Evolutionary conservation across 2,797 vertebrate species (phyloP), one percentile per base, ranked within the genome.

Genomic region (Gymnothorax reevesii): DNA sequence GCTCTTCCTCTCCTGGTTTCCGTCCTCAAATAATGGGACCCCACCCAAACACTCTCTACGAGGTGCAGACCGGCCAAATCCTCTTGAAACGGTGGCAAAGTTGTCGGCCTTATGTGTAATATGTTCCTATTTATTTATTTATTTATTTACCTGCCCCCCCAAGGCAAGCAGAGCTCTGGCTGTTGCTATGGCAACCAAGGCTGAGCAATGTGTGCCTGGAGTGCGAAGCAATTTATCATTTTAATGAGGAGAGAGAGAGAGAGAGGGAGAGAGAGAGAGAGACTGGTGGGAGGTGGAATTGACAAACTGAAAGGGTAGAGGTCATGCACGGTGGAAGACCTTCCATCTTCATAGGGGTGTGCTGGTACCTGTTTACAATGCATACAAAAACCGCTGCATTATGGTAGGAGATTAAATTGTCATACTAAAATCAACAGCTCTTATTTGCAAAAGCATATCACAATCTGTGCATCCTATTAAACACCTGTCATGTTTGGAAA

Each of bases 131-230:
- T 60, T 79, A 82, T 71, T 75, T 9, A 25, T 20, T 86, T 85
- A 87, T 84, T 89, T 77, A 33, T 85, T 93, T 92, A 42, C 33
- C 33, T 42, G 33, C 89, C 88, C 87, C 87, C 89, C 90, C 85
- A 73, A 90, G 90, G 87, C 88, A 15, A 91, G 89, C 77, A 80
- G 87, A 89, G 89, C 88, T 91, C 87, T 80, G 62, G 79, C 84
- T 89, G 93, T 95, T 94, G 88, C 94, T 91, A 94, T 94, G 92
- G 92, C 84, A 91, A 94, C 93, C 80, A 85, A 75, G 85, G 87
- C 87, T 86, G 85, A 87, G 87, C 89, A 75, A 75, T 49, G 84
- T 84, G 88, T 66, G 83, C 77, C 79, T 87, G 52, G 85, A 89
- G 88, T 89, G 89, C 87, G 84, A 87, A 91, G 91, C 85, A 87